A percentile compares a stretch with the other conserved stretches of the same genome.
phyloP scores from a whole-genome alignment of 2,113 vertebrate genomes.

The Atlantisia rogersi region DNA sequence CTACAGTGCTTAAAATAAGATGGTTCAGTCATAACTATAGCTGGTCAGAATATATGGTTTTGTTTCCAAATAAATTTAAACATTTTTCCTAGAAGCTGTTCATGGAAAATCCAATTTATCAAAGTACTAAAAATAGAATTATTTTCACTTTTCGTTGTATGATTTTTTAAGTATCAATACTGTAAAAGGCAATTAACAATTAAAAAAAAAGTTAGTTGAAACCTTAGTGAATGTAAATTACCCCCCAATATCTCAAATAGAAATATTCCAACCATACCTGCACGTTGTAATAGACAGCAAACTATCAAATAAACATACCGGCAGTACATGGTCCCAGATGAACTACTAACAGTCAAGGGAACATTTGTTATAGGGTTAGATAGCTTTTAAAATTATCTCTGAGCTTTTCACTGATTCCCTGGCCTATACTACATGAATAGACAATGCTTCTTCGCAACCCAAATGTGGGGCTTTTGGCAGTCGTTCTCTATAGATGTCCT shows the following conservation, averaged over 20 bases:
- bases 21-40: neutral
- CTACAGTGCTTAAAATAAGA: neutral
- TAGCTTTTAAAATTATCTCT: neutral
- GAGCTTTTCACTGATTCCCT: slow-evolving; percentile 24
- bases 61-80: neutral
- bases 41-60: neutral
- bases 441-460: neutral
- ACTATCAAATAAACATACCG: neutral
- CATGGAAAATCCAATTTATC: neutral
- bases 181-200: accelerated
- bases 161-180: neutral
- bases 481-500: neutral
- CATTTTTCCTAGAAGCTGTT: neutral
- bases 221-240: neutral
- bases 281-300: neutral
- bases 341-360: neutral
- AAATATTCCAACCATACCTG: neutral
- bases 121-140: neutral
- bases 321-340: neutral
- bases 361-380: neutral
- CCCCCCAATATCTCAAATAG: neutral
- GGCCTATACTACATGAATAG: neutral
- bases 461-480: neutral
- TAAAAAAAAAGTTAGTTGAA: neutral
- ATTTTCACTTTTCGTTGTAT: neutral